phyloP scores from a whole-genome alignment of 2,888 invertebrate genomes.

The Theretra japonica region DNA sequence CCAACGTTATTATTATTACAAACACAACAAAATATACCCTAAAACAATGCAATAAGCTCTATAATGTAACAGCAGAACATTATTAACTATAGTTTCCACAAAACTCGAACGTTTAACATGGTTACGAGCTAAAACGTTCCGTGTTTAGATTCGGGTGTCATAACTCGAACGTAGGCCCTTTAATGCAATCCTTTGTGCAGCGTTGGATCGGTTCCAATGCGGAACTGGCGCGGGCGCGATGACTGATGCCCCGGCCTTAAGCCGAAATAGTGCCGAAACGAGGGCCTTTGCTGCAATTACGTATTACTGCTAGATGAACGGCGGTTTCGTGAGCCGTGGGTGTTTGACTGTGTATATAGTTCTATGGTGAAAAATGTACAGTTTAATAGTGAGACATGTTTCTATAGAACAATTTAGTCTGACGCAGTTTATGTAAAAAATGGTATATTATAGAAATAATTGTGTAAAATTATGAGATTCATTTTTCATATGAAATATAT shows the following conservation, averaged over 20 bases:
- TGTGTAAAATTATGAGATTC: too few species aligned
- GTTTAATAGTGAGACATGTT: too few species aligned
- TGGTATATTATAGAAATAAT: too few species aligned
- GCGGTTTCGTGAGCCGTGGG: too few species aligned
- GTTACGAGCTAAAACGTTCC: constrained; percentile 36
- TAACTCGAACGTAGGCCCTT: constrained; percentile 54
- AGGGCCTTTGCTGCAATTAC: constrained; percentile 13
- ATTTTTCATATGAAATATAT: too few species aligned
- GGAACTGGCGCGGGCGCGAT: constrained; percentile 59
- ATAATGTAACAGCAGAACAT: neutral
- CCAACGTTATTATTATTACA: neutral
- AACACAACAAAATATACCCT: neutral
- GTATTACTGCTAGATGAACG: neutral
- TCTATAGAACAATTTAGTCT: too few species aligned
- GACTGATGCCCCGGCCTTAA: constrained; percentile 51
- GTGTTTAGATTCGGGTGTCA: constrained; percentile 60
- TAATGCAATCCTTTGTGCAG: constrained; percentile 71
- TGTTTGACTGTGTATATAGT: too few species aligned
- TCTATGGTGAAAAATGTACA: too few species aligned
- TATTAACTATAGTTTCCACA: constrained; percentile 13
- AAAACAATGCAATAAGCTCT: neutral
- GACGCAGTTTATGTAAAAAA: too few species aligned
- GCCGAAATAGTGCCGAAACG: constrained; percentile 54
- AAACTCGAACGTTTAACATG: constrained; percentile 33
- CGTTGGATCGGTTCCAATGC: constrained; percentile 71